Evolutionary conservation across 2,113 vertebrate genomes (phyloP).

Genomic region (Cariama cristata): DNA sequence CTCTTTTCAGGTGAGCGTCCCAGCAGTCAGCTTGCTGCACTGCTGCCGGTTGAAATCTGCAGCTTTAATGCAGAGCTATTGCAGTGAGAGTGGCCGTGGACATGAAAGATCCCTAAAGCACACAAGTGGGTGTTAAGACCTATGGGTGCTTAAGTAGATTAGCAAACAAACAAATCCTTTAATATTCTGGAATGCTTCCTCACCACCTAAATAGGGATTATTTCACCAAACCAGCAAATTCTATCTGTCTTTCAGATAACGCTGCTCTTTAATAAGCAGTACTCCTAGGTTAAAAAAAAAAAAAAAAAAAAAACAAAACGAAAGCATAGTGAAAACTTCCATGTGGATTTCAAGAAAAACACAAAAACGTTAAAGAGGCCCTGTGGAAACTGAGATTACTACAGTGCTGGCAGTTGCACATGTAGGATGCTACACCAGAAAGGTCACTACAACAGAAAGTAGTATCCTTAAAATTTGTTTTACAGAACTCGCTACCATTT

Average conservation of each 20-base stretch:
- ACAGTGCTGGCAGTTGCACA: neutral
- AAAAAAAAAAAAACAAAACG: neutral
- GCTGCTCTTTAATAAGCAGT: neutral
- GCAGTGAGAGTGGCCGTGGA: neutral
- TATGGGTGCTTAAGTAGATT: slow-evolving; percentile 59
- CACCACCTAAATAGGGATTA: slow-evolving; percentile 43
- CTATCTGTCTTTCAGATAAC: slow-evolving; percentile 8
- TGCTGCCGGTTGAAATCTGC: neutral
- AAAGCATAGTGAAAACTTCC: neutral
- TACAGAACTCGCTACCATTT: neutral
- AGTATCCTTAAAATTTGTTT: neutral
- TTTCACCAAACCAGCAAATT: neutral
- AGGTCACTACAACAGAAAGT: neutral
- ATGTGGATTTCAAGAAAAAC: neutral
- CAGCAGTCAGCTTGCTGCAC: neutral
- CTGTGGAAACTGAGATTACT: neutral
- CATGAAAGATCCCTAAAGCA: slow-evolving; percentile 4
- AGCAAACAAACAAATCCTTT: slow-evolving; percentile 69
- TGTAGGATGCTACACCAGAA: neutral
- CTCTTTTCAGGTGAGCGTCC: neutral
- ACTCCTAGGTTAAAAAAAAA: neutral
- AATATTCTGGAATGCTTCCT: slow-evolving; percentile 63
- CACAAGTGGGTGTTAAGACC: slow-evolving; percentile 3
- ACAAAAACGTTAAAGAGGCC: neutral
- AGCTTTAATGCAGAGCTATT: neutral